These are phyloP conservation scores for Hyles vespertilio DNA, from an alignment of 1,140 invertebrate species.

Conservation along the genomic window DNA sequence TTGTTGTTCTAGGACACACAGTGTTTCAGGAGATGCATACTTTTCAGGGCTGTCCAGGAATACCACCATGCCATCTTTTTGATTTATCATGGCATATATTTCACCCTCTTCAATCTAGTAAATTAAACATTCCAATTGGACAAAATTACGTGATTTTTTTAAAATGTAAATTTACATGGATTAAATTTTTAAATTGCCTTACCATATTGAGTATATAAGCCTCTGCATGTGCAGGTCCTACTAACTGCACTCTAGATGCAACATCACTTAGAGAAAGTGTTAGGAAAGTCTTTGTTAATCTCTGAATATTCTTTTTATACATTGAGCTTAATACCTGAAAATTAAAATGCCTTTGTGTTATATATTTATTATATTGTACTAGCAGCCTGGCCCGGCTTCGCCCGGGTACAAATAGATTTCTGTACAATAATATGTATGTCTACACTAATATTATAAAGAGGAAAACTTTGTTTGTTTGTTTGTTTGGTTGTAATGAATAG, in stretches of 20 bases:
- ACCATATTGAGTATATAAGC: constrained; percentile 97
- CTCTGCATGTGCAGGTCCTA: constrained; percentile 91
- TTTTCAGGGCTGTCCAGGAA: constrained; percentile 98
- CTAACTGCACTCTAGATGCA: constrained; percentile 91
- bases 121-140: constrained; percentile 5
- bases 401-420: too few relatives aligned
- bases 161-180: background rate
- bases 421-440: too few relatives aligned
- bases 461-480: too few relatives aligned
- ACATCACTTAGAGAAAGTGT: constrained; percentile 96
- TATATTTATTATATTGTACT: too few relatives aligned
- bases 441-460: too few relatives aligned
- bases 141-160: too few relatives aligned
- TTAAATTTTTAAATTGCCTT: constrained; percentile 27
- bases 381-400: too few relatives aligned
- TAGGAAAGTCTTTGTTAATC: constrained; percentile 97
- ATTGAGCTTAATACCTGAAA: constrained; percentile 89
- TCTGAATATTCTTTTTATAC: constrained; percentile 97
- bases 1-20: constrained; percentile 91
- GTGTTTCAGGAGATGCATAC: constrained; percentile 91
- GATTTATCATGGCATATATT: constrained; percentile 98
- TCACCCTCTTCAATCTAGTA: constrained; percentile 96
- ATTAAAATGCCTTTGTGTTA: background rate
- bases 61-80: constrained; percentile 98
- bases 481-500: too few relatives aligned